phyloP scores from a whole-genome alignment of 2,888 invertebrate species.

The Mystacides longicornis region DNA sequence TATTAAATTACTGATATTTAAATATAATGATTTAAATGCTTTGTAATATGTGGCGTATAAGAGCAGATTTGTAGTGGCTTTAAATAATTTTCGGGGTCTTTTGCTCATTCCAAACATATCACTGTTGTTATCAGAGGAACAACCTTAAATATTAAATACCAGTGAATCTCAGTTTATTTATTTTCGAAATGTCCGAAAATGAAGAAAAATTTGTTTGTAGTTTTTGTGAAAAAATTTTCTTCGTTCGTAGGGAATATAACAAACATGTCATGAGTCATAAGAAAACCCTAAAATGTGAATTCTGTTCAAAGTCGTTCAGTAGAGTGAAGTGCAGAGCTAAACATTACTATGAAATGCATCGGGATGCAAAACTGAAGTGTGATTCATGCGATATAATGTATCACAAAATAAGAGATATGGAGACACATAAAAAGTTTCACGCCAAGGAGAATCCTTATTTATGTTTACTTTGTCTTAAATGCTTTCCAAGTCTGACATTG shows the following conservation, averaged over 20 bases:
- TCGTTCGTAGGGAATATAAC: not conserved
- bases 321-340: not conserved
- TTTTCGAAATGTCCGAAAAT: not conserved
- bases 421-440: not conserved
- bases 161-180: too few species aligned
- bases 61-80: too few species aligned
- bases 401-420: not conserved
- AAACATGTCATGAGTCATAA: not conserved
- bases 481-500: not conserved
- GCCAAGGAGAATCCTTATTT: not conserved
- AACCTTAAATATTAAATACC: too few species aligned
- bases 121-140: too few species aligned
- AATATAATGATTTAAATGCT: too few species aligned
- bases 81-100: too few species aligned
- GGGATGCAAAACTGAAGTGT: not conserved
- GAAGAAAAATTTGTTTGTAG: not conserved
- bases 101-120: too few species aligned
- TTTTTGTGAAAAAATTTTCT: not conserved
- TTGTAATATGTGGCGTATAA: too few species aligned
- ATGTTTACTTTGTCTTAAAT: not conserved
- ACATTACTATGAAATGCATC: not conserved
- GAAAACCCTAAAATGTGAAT: not conserved
- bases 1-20: too few species aligned
- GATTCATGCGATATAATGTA: not conserved
- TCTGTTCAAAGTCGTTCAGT: not conserved